A percentile compares a stretch with the other conserved stretches of the same genome.
phyloP scores from a whole-genome alignment of 1,140 invertebrate species.

The Rhyacophila brunnea region DNA sequence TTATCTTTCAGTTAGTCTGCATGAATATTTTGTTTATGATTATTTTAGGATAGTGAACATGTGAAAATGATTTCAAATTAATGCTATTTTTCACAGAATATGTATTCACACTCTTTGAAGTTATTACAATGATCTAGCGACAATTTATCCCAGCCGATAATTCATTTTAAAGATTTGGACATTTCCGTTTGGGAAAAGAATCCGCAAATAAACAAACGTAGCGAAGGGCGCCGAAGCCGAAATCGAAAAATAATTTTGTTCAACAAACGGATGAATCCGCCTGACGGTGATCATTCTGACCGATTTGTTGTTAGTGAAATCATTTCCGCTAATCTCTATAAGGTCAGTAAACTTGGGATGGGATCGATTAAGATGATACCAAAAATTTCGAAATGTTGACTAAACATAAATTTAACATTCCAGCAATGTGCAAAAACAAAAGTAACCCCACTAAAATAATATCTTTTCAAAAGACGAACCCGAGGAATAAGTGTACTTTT shows the following conservation, averaged over 20 bases:
- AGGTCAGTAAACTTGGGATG: conserved; percentile 25
- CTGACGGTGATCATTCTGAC: no score
- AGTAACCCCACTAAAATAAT: conserved; percentile 30
- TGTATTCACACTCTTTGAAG: no score
- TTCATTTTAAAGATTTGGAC: no score
- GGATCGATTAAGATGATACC: conserved; percentile 17
- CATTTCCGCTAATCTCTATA: conserved; percentile 24
- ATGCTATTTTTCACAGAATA: no score
- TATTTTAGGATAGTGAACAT: conserved; percentile 7
- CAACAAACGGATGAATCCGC: neutral
- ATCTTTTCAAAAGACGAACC: conserved; percentile 26
- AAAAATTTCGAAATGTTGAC: conserved; percentile 25
- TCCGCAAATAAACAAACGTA: no score
- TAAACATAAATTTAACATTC: conserved; percentile 35
- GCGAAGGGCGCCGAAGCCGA: no score
- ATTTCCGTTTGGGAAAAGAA: no score
- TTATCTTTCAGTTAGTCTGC: neutral
- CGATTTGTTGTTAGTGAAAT: conserved; percentile 16
- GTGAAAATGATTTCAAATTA: conserved; percentile 27
- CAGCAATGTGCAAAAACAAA: conserved; percentile 32
- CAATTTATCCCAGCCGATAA: no score
- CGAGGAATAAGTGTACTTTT: conserved; percentile 1
- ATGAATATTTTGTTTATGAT: conserved; percentile 7
- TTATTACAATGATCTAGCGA: no score
- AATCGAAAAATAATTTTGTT: no score